Evolutionary conservation across 2,888 invertebrate genomes (phyloP), one percentile per base, ranked within the genome.

Genomic region (Drosophila birchii): DNA sequence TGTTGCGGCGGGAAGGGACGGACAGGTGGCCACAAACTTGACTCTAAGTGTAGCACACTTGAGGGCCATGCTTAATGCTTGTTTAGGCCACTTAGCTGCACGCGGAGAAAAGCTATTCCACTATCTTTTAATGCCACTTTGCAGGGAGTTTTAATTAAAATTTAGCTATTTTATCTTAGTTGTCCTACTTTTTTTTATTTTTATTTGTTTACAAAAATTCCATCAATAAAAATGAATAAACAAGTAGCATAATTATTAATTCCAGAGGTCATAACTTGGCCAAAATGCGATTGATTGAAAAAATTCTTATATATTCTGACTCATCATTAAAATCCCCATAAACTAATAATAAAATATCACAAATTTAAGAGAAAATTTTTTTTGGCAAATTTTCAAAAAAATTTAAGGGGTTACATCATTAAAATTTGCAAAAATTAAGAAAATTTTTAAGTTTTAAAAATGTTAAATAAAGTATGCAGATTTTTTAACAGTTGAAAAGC

Each of bases 11-110:
- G 18, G 29, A 8, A 8, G 23, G 18, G 57, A 11, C 47, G 38
- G 51, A 53, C 49, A 51, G 59, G 54, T 59, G 59, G 39, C 62
- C 81, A 49, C 69, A 55, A 77, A 45, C 74, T 64, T 43, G 44
- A 67, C 66, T 41, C 72, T 59, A 72, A 78, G 62, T 74, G 74
- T 68, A 68, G 85, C 76, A 62, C 71, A 85, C 83, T 82, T 80
- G 80, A 72, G 58, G 83, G 78, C 81, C 81, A 75, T 75, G 57
- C 57, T 58, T 54, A 44, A 55, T 41, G 67, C 66, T 41, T 74
- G 75, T 49, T 55, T 47, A 58, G 54, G 47, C 56, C 67, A 64
- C 64, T 64, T 49, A 51, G 29, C 29, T 38, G n/a, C 43, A 29
- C 20, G n/a, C n/a, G 0, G 26, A 32, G 36, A 58, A 34, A 57